Percentiles rank a stretch among this genome's conserved stretches.
Conservation (phyloP, 1,140 invertebrate genomes). For the Cydia splendana region DNA sequence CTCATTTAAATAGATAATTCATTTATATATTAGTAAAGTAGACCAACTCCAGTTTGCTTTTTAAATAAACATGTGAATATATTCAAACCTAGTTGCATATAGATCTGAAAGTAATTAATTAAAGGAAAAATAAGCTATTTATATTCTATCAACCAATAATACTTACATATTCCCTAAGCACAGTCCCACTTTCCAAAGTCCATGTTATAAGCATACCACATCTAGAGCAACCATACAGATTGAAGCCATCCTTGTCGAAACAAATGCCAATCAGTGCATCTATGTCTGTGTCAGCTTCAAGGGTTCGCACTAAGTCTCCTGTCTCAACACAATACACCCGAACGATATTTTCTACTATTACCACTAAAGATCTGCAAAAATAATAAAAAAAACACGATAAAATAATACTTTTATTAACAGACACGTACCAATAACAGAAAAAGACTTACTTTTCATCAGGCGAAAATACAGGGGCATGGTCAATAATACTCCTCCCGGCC, state of each 20-base stretch:
- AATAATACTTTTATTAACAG: conserved; percentile 24
- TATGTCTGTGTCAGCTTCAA: conserved; percentile 60
- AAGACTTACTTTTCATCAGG: conserved; percentile 74
- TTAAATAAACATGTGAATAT: too few species aligned
- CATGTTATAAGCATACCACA: conserved; percentile 65
- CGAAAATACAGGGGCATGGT: conserved; percentile 71
- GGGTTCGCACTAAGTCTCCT: conserved; percentile 61
- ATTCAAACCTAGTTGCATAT: too few species aligned
- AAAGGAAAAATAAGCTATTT: neutral
- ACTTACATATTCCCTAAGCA: conserved; percentile 69
- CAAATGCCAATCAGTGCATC: conserved; percentile 56
- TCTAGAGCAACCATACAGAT: conserved; percentile 71
- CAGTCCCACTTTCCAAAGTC: conserved; percentile 74
- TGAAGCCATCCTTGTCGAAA: conserved; percentile 70
- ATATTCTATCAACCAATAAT: neutral
- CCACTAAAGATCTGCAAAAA: conserved; percentile 62
- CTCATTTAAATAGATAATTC: too few species aligned
- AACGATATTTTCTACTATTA: conserved; percentile 70
- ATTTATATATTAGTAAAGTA: too few species aligned
- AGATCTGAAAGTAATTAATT: conserved; percentile 31
- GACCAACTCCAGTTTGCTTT: too few species aligned
- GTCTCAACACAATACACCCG: conserved; percentile 73
- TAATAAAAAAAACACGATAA: neutral
- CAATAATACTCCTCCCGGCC: conserved; percentile 75
- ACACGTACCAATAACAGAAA: neutral